Evolutionary conservation across 1,140 invertebrate genomes (phyloP).

Genomic region (Leptopilina boulardi): DNA sequence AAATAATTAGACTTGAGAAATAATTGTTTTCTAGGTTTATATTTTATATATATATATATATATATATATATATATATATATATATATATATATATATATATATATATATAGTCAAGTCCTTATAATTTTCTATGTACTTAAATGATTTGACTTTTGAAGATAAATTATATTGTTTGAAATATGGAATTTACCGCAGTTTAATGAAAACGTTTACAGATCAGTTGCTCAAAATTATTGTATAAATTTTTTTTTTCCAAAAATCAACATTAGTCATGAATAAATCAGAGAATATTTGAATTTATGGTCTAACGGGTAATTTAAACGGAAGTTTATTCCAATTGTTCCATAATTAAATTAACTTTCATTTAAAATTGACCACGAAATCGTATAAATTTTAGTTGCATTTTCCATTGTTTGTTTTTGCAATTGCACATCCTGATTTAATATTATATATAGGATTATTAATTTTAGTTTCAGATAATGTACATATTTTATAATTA

Average conservation of each 20-base stretch:
- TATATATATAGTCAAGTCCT: no score
- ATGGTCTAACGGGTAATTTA: not conserved
- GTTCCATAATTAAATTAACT: not conserved
- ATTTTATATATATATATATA: no score
- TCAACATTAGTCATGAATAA: not conserved
- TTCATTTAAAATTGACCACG: not conserved
- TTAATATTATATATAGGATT: not conserved
- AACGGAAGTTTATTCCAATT: constrained; percentile 12
- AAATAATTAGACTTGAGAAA: no score
- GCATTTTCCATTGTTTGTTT: not conserved
- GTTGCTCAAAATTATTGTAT: not conserved
- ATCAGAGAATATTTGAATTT: not conserved
- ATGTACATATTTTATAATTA: no score
- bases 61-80: no score
- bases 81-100: no score
- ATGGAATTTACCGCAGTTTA: no score
- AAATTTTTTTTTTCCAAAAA: constrained; percentile 1
- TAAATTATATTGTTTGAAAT: no score
- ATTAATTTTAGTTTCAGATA: not conserved
- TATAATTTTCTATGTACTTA: no score
- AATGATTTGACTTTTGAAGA: no score
- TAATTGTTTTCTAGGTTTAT: no score
- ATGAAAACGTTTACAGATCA: not conserved
- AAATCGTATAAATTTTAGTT: constrained; percentile 20
- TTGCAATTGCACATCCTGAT: not conserved